These are phyloP conservation scores for Glaucopsyche alexis DNA, from an alignment of 2,888 invertebrate species.

Conservation along the genomic window DNA sequence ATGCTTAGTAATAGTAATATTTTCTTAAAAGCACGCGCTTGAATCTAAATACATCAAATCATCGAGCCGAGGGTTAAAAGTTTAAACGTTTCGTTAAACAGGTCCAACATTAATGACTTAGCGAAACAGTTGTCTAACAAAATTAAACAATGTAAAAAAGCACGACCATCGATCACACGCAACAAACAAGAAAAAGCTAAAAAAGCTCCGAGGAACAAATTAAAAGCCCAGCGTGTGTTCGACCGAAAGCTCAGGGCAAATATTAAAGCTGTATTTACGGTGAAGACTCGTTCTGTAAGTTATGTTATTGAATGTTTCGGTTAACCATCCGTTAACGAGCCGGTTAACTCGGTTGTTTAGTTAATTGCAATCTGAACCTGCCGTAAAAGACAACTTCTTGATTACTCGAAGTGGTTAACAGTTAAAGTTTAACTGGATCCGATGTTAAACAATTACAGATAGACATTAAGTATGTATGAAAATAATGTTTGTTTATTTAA, in stretches of 20 bases:
- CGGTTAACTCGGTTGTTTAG: conserved; percentile 26
- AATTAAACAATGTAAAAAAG: conserved; percentile 77
- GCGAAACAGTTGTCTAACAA: conserved; percentile 72
- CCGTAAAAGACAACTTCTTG: background rate
- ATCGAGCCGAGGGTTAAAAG: background rate
- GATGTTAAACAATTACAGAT: background rate
- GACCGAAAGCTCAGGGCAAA: conserved; percentile 65
- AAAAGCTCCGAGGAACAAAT: conserved; percentile 78
- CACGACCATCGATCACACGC: conserved; percentile 74
- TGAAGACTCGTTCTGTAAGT: conserved; percentile 54
- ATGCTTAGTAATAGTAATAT: too few relatives aligned
- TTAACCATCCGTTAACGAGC: conserved; percentile 47
- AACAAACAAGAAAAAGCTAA: conserved; percentile 73
- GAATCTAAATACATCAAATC: background rate
- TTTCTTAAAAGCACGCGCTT: background rate
- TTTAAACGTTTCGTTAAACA: background rate
- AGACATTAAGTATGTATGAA: too few relatives aligned
- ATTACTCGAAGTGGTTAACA: background rate
- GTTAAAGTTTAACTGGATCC: background rate
- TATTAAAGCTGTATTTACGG: conserved; percentile 72
- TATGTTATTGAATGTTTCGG: conserved; percentile 69
- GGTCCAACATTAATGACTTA: conserved; percentile 66
- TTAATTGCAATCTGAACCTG: conserved; percentile 29
- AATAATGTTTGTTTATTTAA: background rate
- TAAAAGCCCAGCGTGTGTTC: conserved; percentile 77